Conservation (phyloP, 37 sponge, comb jelly and placozoan genomes). For the Chondrilla cf. caribensis region DNA sequence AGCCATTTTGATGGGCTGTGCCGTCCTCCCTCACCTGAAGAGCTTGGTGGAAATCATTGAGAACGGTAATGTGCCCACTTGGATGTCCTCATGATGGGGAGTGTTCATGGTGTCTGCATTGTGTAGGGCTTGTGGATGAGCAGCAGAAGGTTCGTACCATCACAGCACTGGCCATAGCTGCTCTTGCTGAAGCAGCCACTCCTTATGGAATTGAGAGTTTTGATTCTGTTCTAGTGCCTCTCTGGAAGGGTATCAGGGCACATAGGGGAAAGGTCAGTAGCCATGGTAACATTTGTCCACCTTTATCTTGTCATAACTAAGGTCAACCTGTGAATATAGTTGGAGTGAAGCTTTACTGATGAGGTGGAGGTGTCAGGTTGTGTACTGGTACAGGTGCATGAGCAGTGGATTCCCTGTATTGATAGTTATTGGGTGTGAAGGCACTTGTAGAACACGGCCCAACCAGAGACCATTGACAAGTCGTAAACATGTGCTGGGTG, state of each 20-base stretch:
- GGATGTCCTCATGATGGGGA: neutral
- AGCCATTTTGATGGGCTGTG: slow-evolving; percentile 99
- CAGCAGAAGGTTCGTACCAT: slow-evolving; percentile 99
- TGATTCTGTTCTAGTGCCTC: slow-evolving; percentile 95
- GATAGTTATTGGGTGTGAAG: too few species aligned
- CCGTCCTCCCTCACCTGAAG: slow-evolving; percentile 94
- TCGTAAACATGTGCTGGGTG: too few species aligned
- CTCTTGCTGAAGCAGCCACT: slow-evolving; percentile 98
- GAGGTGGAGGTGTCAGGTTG: too few species aligned
- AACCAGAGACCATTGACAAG: too few species aligned
- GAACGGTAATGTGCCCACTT: too few species aligned
- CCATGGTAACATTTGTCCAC: too few species aligned
- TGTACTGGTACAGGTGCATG: too few species aligned
- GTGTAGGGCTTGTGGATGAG: slow-evolving; percentile 83
- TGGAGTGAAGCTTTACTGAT: too few species aligned
- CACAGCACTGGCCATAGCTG: slow-evolving; percentile 98
- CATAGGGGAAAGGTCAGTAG: slow-evolving; percentile 60
- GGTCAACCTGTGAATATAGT: too few species aligned
- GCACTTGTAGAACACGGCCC: too few species aligned
- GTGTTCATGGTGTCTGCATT: neutral
- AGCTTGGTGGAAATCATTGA: slow-evolving; percentile 98
- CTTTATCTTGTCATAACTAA: too few species aligned
- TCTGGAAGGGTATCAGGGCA: slow-evolving; percentile 95
- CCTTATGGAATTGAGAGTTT: slow-evolving; percentile 99
- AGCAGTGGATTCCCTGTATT: too few species aligned